phyloP scores from a whole-genome alignment of 2,888 invertebrate genomes.

The Drosophila silvestris region DNA sequence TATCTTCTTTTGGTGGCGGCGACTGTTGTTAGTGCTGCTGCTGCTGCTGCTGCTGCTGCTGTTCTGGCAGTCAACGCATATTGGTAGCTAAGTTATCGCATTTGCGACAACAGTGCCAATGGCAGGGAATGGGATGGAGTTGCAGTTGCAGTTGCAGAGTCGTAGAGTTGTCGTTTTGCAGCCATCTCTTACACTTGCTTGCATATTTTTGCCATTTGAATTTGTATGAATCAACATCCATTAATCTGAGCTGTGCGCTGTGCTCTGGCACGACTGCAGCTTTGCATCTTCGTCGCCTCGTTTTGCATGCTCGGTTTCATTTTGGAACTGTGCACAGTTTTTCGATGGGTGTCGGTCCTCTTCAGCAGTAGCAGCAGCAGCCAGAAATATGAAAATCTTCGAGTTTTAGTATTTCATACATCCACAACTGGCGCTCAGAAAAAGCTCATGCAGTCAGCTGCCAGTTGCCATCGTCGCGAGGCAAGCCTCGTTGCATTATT shows the following conservation, averaged over 20 bases:
- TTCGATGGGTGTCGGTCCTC: constrained; percentile 53
- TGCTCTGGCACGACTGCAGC: constrained; percentile 35
- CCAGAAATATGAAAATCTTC: constrained; percentile 79
- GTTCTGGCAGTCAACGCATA: constrained; percentile 77
- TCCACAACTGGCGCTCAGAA: constrained; percentile 32
- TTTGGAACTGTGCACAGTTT: constrained; percentile 69
- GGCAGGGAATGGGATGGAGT: constrained; percentile 14
- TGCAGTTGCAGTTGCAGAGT: constrained; percentile 32
- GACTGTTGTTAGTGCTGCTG: constrained; percentile 14
- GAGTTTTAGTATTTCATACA: constrained; percentile 52
- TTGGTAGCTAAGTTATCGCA: constrained; percentile 81
- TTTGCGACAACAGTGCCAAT: constrained; percentile 78
- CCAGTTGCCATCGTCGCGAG: constrained; percentile 76
- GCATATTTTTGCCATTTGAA: constrained; percentile 82
- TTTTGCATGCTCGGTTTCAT: constrained; percentile 79
- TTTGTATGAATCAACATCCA: constrained; percentile 80
- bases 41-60: constrained; percentile 9
- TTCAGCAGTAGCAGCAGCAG: constrained; percentile 39
- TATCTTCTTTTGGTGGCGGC: constrained; percentile 61
- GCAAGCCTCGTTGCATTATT: constrained; percentile 71
- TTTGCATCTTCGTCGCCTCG: constrained; percentile 67
- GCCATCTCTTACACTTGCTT: constrained; percentile 79
- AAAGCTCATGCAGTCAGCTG: constrained; percentile 74
- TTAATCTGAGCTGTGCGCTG: constrained; percentile 71
- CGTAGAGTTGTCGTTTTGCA: constrained; percentile 43